phyloP scores from a whole-genome alignment of 2,888 invertebrate species.

The Syrphus vitripennis region DNA sequence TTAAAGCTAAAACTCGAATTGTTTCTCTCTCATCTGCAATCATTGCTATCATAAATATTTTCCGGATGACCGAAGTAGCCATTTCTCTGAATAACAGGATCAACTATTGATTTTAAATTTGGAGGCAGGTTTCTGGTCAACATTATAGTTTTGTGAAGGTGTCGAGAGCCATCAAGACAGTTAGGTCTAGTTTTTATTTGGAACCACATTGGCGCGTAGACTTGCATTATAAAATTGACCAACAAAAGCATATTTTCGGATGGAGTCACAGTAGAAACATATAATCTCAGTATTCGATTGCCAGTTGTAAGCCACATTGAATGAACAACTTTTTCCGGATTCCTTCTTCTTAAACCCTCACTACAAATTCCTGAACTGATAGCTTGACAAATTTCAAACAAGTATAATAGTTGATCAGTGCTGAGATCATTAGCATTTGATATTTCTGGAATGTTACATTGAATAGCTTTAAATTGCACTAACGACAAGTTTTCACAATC shows the following conservation, averaged over 20 bases:
- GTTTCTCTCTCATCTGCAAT: too few species aligned
- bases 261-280: not conserved
- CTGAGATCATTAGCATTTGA: not conserved
- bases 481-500: not conserved
- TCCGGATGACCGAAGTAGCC: too few species aligned
- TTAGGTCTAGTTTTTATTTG: not conserved
- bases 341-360: not conserved
- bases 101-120: not conserved
- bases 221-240: too few species aligned
- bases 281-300: not conserved
- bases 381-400: not conserved
- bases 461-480: not conserved
- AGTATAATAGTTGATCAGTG: not conserved
- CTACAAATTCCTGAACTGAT: not conserved
- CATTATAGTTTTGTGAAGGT: not conserved
- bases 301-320: not conserved
- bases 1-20: not conserved
- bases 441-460: not conserved
- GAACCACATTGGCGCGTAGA: not conserved
- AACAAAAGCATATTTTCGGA: too few species aligned
- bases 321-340: not conserved
- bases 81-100: not conserved
- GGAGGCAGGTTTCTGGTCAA: too few species aligned
- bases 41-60: not conserved
- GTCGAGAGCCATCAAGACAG: not conserved